phyloP scores from a whole-genome alignment of 2,888 invertebrate species.

The Nemapogon koenigi region DNA sequence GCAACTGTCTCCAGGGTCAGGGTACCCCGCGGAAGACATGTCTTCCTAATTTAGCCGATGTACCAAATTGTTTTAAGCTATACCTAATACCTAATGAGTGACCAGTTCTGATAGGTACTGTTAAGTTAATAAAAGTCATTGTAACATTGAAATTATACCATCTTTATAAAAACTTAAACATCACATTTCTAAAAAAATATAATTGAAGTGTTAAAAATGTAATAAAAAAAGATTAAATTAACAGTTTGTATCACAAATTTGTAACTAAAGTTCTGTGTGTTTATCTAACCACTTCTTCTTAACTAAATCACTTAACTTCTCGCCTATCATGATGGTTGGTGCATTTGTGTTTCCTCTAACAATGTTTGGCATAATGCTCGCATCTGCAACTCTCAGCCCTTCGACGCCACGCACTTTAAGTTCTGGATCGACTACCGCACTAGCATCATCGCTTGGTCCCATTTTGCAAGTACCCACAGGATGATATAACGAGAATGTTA shows the following conservation, averaged over 20 bases:
- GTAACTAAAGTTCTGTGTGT: conserved; percentile 29
- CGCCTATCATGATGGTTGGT: conserved; percentile 69
- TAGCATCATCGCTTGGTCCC: conserved; percentile 53
- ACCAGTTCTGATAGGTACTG: too few relatives aligned
- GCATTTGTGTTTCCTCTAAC: conserved; percentile 69
- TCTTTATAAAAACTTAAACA: too few relatives aligned
- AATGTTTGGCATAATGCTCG: conserved; percentile 70
- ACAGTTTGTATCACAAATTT: neutral
- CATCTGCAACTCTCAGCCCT: conserved; percentile 67
- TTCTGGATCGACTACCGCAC: conserved; percentile 63
- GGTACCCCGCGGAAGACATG: too few relatives aligned
- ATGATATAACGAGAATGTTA: conserved; percentile 68
- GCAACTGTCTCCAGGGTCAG: too few relatives aligned
- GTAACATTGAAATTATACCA: neutral
- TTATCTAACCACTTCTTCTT: conserved; percentile 54
- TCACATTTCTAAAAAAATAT: too few relatives aligned
- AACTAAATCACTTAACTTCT: conserved; percentile 70
- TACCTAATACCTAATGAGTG: too few relatives aligned
- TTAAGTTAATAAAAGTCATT: too few relatives aligned
- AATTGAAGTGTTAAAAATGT: neutral
- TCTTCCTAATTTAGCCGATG: too few relatives aligned
- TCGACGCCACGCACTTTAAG: conserved; percentile 58
- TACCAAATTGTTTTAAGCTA: too few relatives aligned
- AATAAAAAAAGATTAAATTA: neutral
- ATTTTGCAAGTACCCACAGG: conserved; percentile 71